phyloP scores from a whole-genome alignment of 2,113 vertebrate genomes.

The Megaptera novaeangliae region DNA sequence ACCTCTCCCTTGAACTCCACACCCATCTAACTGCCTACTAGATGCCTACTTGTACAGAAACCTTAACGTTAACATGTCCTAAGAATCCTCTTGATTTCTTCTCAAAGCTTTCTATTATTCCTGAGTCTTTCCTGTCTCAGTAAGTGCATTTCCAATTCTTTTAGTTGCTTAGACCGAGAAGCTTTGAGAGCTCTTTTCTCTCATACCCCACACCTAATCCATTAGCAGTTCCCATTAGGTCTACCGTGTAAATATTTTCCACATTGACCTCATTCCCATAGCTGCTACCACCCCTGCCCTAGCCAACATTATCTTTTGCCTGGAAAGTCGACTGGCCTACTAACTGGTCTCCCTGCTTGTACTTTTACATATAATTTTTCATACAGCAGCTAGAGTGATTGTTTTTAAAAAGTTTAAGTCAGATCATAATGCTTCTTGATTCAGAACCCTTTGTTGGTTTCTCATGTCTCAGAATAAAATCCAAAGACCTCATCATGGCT shows the following conservation, averaged over 20 bases:
- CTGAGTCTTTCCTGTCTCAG: background rate
- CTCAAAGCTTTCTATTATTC: background rate
- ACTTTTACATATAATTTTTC: background rate
- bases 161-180: background rate
- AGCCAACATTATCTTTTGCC: background rate
- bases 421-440: background rate
- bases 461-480: background rate
- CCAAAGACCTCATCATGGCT: background rate
- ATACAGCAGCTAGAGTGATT: background rate
- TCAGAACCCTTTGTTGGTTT: background rate
- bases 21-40: background rate
- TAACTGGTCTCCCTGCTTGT: background rate
- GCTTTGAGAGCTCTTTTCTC: background rate
- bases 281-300: background rate
- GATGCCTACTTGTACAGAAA: background rate
- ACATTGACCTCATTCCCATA: background rate
- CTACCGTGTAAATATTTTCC: constrained; percentile 2
- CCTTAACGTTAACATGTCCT: background rate
- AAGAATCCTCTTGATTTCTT: background rate
- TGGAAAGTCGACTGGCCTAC: background rate
- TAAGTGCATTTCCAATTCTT: background rate
- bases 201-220: background rate
- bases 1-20: background rate
- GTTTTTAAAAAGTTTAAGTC: background rate
- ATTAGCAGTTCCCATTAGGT: background rate